A percentile compares a stretch with the other conserved stretches of the same genome.
Evolutionary conservation across 2,888 invertebrate genomes (phyloP).

Genomic region (Heliconius erato): DNA sequence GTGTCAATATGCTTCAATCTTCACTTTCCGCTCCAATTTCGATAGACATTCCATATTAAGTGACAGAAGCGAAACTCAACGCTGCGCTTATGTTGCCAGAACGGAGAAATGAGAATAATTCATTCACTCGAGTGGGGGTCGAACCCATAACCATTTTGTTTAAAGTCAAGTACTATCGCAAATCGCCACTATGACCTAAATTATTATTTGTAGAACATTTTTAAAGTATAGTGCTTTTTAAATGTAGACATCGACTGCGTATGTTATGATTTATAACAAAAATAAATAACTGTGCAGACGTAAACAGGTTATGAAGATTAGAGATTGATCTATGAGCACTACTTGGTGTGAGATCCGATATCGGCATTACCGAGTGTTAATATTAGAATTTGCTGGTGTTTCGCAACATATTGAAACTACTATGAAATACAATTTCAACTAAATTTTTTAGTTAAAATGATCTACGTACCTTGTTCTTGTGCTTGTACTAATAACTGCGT

Average conservation of each 20-base stretch:
- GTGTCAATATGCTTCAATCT: neutral
- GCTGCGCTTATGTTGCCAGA: neutral
- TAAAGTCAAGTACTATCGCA: neutral
- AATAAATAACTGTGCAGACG: slow-evolving; percentile 26
- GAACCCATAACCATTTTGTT: neutral
- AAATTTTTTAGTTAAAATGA: neutral
- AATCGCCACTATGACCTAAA: neutral
- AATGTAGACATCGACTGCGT: neutral
- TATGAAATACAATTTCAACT: neutral
- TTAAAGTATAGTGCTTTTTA: slow-evolving; percentile 9
- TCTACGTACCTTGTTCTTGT: neutral
- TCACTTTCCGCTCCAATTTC: neutral
- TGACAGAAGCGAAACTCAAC: neutral
- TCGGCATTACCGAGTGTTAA: slow-evolving; percentile 27
- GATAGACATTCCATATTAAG: neutral
- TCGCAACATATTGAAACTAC: slow-evolving; percentile 7
- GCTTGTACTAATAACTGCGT: neutral
- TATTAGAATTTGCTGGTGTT: slow-evolving; percentile 29
- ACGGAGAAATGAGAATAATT: no score
- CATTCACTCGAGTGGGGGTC: neutral
- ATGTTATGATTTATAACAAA: slow-evolving; percentile 22
- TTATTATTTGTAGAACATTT: neutral
- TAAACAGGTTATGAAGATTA: slow-evolving; percentile 30
- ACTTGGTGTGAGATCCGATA: slow-evolving; percentile 14
- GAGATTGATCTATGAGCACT: slow-evolving; percentile 69